Conservation (phyloP, 2,797 vertebrate genomes). For the Sebastes iracundus region DNA sequence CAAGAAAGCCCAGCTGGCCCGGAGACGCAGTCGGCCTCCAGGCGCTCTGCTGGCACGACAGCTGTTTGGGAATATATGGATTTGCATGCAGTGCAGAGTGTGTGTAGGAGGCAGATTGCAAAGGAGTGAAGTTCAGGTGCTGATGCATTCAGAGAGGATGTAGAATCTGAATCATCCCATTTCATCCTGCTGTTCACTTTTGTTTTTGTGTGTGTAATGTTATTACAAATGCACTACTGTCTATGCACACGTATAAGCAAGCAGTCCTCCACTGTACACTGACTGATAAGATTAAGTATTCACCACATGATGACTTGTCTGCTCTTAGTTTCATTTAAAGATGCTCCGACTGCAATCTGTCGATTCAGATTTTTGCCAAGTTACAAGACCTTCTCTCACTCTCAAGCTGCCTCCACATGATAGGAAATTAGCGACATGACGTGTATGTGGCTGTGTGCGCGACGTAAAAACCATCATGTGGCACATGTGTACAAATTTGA, state of each 20-base stretch:
- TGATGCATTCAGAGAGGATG: neutral
- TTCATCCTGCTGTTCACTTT: neutral
- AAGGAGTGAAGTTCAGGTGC: conserved; percentile 12
- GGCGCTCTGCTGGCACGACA: conserved; percentile 30
- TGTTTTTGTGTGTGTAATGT: neutral
- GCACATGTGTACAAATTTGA: neutral
- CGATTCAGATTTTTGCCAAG: no score
- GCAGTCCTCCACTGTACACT: no score
- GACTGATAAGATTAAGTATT: no score
- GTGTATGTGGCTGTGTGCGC: no score
- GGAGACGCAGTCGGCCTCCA: conserved; percentile 1
- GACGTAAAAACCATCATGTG: no score
- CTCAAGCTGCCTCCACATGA: no score
- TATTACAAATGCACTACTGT: no score
- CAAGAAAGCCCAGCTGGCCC: neutral
- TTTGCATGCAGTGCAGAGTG: neutral
- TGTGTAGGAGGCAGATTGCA: neutral
- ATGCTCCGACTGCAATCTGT: neutral
- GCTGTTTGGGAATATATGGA: conserved; percentile 41
- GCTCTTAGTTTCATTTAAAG: neutral
- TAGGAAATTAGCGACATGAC: no score
- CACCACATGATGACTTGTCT: neutral
- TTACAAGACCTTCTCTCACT: no score
- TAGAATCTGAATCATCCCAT: neutral
- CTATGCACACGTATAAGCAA: no score